Conservation (phyloP, 2,888 invertebrate species). For the Andrena flavipes region DNA sequence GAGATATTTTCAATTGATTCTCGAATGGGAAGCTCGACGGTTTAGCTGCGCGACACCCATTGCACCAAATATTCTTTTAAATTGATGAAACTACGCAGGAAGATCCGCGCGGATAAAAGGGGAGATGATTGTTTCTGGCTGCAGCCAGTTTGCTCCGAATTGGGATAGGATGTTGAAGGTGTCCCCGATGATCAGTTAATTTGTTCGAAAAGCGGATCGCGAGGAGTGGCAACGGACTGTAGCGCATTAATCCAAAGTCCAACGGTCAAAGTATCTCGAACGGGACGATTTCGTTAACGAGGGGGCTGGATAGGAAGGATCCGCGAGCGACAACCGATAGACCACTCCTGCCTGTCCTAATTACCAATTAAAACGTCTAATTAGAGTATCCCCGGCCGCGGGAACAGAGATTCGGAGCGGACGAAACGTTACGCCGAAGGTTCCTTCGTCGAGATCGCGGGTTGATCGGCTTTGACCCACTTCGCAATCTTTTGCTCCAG, state of each 20-base stretch:
- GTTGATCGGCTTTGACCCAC: conserved; percentile 59
- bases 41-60: background rate
- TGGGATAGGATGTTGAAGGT: background rate
- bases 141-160: background rate
- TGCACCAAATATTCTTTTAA: background rate
- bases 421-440: conserved; percentile 53
- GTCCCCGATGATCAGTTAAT: conserved; percentile 17
- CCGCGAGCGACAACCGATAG: background rate
- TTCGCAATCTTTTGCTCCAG: conserved; percentile 47
- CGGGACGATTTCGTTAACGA: conserved; percentile 38
- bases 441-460: conserved; percentile 49
- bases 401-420: conserved; percentile 39
- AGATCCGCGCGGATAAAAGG: background rate
- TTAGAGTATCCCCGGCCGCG: conserved; percentile 36
- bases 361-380: conserved; percentile 62
- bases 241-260: background rate
- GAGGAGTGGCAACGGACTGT: background rate
- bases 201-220: conserved; percentile 17
- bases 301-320: conserved; percentile 27
- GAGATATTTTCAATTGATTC: no score
- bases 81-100: background rate
- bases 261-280: conserved; percentile 17
- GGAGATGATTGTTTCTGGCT: conserved; percentile 31
- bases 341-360: conserved; percentile 42
- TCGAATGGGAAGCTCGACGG: no score